Percentiles rank a stretch among this genome's conserved stretches.
These are phyloP conservation scores for Callyntrura sp. DNA, from an alignment of 2,888 invertebrate species.

Conservation along the genomic window DNA sequence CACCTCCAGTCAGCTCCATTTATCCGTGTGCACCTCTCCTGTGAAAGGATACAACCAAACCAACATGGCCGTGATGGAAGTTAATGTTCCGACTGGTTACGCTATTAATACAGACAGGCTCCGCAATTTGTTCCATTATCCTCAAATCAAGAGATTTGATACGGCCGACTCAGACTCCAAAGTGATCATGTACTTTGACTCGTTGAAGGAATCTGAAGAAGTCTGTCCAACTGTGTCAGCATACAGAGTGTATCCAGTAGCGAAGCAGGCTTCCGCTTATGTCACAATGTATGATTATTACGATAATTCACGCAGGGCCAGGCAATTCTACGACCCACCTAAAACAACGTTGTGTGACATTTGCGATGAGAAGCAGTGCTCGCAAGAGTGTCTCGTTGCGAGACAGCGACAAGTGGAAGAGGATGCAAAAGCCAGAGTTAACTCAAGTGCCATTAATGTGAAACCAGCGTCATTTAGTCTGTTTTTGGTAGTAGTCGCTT, in stretches of 20 bases:
- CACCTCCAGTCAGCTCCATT: slow-evolving; percentile 90
- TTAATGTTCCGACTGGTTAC: slow-evolving; percentile 96
- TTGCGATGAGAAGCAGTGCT: slow-evolving; percentile 89
- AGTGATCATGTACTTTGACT: slow-evolving; percentile 90
- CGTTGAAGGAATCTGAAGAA: slow-evolving; percentile 87
- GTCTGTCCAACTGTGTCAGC: slow-evolving; percentile 94
- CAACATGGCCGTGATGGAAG: slow-evolving; percentile 96
- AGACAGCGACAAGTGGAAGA: slow-evolving; percentile 80
- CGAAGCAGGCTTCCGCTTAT: slow-evolving; percentile 93
- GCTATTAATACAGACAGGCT: slow-evolving; percentile 89
- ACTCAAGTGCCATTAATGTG: slow-evolving; percentile 81
- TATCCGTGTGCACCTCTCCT: slow-evolving; percentile 90
- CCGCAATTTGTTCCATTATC: slow-evolving; percentile 82
- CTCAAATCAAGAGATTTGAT: slow-evolving; percentile 83
- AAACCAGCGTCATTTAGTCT: slow-evolving; percentile 53
- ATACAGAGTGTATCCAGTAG: slow-evolving; percentile 93
- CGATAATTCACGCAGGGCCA: slow-evolving; percentile 88
- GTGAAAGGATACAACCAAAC: slow-evolving; percentile 87
- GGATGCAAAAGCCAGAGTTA: slow-evolving; percentile 64
- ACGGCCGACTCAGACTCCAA: slow-evolving; percentile 81
- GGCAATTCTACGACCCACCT: slow-evolving; percentile 90
- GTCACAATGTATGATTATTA: slow-evolving; percentile 96
- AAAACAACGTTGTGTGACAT: slow-evolving; percentile 92
- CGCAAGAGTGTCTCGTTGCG: slow-evolving; percentile 83
- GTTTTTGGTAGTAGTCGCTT: slow-evolving; percentile 18